phyloP scores from a whole-genome alignment of 2,888 invertebrate species.

The Helicoverpa assulta region DNA sequence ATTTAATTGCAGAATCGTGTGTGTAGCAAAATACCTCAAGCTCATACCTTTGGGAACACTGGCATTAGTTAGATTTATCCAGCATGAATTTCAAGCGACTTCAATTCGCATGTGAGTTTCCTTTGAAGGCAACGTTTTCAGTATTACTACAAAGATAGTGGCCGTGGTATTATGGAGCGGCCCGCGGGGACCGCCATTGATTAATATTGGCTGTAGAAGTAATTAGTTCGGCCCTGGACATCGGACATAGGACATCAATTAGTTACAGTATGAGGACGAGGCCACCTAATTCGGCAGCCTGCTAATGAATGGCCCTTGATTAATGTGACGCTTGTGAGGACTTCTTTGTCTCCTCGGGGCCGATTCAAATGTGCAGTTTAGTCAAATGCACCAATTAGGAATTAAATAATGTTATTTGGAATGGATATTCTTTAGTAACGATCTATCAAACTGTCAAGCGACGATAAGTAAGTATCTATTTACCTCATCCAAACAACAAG shows the following conservation, averaged over 20 bases:
- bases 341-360: constrained; percentile 1
- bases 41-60: neutral
- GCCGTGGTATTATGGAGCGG: neutral
- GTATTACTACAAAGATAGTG: constrained; percentile 2
- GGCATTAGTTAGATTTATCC: neutral
- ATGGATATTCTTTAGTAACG: too few species aligned
- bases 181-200: constrained; percentile 31
- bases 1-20: neutral
- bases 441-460: too few species aligned
- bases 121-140: neutral
- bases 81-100: neutral
- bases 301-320: constrained; percentile 22
- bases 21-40: neutral
- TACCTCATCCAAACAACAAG: too few species aligned
- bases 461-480: too few species aligned
- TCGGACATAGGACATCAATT: constrained; percentile 41
- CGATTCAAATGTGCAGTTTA: neutral
- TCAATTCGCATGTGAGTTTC: neutral
- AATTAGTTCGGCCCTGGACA: constrained; percentile 46
- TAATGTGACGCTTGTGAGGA: constrained; percentile 10
- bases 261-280: constrained; percentile 31
- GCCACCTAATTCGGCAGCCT: constrained; percentile 21
- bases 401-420: neutral
- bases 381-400: neutral
- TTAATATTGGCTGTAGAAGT: constrained; percentile 44